Base-by-base conservation (phyloP, 2,888 invertebrate species). In the Dicyrtomina minuta region DNA sequence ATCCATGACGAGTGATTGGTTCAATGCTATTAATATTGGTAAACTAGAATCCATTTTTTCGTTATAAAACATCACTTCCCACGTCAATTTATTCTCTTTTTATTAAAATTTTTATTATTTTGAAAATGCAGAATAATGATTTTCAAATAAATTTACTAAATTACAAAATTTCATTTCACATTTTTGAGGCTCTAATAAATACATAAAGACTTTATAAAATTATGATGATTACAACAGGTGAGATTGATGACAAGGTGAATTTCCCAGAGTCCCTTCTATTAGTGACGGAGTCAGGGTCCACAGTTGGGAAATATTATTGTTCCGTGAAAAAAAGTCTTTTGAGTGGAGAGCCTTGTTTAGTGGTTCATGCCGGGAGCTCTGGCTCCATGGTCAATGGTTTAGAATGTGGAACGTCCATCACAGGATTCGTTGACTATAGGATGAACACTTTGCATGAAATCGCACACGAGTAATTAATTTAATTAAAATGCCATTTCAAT, bases 221-320 rank as follows among this genome's bases (percentile, higher is more conserved):
- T n/a, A n/a, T n/a, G n/a, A n/a, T n/a, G n/a, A n/a, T n/a, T n/a
- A n/a, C n/a, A 3, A 39, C 15, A 66, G 66, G n/a, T 15, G 58
- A 66, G 10, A 26, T 44, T 13, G 17, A n/a, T n/a, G 10, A 5
- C 2, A n/a, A 26, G 1, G 20, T 76, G 17, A 72, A 73, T 39
- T 77, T 72, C 41, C 70, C 74, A 0, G 77, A 77, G 44, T 76
- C 76, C 0, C 65, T 74, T 5, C 72, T 77, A 2, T 58, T 76
- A 66, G 71, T 76, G 0, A 73, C 72, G 13, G 77, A 77, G 60
- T 55, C 62, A 1, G 75, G 77, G 12, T 53, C 64, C 2, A 69
- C 70, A 0, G 71, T 72, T 0, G 77, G 77, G 17, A 77, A 77
- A 68, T 71, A 71, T 64, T 75, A 75, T 24, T 67, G 44, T 15